These are phyloP conservation scores for Druceiella hillmani DNA, from an alignment of 2,888 invertebrate genomes.

Conservation along the genomic window DNA sequence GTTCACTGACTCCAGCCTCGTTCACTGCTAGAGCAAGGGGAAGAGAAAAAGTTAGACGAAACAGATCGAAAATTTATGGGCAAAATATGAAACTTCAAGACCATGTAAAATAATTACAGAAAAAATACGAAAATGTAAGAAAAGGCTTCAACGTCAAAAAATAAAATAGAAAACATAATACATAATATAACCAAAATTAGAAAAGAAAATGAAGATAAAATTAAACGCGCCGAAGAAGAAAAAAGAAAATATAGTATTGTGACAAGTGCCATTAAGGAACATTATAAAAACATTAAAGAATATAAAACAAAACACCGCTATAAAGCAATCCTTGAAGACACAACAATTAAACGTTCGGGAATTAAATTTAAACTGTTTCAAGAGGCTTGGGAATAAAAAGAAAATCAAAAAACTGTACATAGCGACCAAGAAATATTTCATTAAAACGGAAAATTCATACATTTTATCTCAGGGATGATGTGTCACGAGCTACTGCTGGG, in stretches of 20 bases:
- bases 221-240: too few species aligned
- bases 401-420: not conserved
- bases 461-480: constrained; percentile 9
- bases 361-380: constrained; percentile 3
- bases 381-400: constrained; percentile 4
- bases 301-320: too few species aligned
- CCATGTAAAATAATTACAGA: constrained; percentile 3
- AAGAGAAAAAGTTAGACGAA: constrained; percentile 3
- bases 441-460: constrained; percentile 1
- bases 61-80: constrained; percentile 1
- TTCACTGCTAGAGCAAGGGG: constrained; percentile 6
- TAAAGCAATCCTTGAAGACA: constrained; percentile 1
- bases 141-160: too few species aligned
- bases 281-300: too few species aligned
- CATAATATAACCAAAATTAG: too few species aligned
- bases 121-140: constrained; percentile 3
- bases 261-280: too few species aligned
- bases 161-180: too few species aligned
- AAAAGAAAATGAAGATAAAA: too few species aligned
- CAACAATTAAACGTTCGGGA: constrained; percentile 2
- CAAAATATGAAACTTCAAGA: constrained; percentile 3
- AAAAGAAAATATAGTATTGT: too few species aligned
- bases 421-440: constrained; percentile 3
- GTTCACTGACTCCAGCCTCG: too few species aligned
- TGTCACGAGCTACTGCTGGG: too few species aligned